These are phyloP conservation scores for Sebastes umbrosus DNA, from an alignment of 2,797 vertebrate genomes.

Conservation along the genomic window DNA sequence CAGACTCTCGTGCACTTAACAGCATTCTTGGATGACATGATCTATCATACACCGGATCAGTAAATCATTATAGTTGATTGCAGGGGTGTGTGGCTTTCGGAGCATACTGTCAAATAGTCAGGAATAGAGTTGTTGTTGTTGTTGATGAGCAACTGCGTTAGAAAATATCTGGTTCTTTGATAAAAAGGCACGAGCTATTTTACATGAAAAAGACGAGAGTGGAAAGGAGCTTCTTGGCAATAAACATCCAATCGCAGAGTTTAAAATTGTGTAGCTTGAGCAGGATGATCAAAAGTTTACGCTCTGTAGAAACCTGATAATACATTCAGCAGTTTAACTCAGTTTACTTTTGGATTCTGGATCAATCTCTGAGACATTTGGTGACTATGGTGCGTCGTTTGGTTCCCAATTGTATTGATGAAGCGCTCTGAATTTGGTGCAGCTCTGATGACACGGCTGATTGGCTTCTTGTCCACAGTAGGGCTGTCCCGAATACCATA, in stretches of 20 bases:
- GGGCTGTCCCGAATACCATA: too few relatives aligned
- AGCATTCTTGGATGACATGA: conserved; percentile 20
- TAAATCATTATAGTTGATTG: neutral
- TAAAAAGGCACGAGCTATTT: neutral
- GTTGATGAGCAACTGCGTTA: neutral
- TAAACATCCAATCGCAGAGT: neutral
- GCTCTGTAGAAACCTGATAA: neutral
- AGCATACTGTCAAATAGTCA: neutral
- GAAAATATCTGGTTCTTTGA: neutral
- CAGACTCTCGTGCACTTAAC: conserved; percentile 5
- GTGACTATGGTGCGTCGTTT: neutral
- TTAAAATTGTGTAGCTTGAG: neutral
- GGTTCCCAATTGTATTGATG: neutral
- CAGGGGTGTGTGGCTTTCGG: neutral
- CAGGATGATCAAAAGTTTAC: neutral
- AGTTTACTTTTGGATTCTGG: neutral
- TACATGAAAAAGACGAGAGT: neutral
- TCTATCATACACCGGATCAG: neutral
- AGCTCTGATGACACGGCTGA: neutral
- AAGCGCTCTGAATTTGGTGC: neutral
- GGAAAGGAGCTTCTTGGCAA: neutral
- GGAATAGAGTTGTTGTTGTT: neutral
- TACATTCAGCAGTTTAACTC: neutral
- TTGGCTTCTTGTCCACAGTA: neutral
- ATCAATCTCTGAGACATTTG: neutral